Evolutionary conservation across 2,888 invertebrate genomes (phyloP).

Genomic region (Chrysolina oricalcia): DNA sequence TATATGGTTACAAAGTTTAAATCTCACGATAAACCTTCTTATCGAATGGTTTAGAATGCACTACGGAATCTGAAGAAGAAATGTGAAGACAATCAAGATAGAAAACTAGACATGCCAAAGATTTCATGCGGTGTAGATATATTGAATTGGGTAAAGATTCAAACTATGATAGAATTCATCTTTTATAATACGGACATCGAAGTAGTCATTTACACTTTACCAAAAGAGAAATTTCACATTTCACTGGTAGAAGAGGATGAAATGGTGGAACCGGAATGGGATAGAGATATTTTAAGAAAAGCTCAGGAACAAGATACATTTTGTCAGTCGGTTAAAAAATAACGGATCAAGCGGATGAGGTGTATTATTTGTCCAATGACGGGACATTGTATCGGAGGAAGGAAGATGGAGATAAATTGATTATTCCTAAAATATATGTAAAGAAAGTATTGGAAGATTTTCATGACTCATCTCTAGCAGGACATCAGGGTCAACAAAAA

Average conservation of each 20-base stretch:
- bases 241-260: constrained; percentile 8
- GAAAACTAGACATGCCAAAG: not conserved
- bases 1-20: not conserved
- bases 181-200: not conserved
- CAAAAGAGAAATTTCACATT: not conserved
- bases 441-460: constrained; percentile 33
- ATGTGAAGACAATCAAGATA: not conserved
- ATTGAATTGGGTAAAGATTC: not conserved
- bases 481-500: constrained; percentile 61
- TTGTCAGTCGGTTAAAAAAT: not conserved
- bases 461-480: constrained; percentile 54
- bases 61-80: not conserved
- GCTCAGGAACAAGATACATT: constrained; percentile 31
- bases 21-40: not conserved
- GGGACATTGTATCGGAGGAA: constrained; percentile 19
- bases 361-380: constrained; percentile 21
- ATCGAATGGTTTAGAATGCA: not conserved
- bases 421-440: constrained; percentile 23
- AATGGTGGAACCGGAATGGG: constrained; percentile 33
- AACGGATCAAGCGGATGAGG: constrained; percentile 11
- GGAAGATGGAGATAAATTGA: constrained; percentile 23
- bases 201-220: not conserved
- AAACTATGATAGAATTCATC: not conserved
- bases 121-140: not conserved
- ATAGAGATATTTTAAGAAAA: constrained; percentile 15